A percentile compares a stretch with the other conserved stretches of the same genome.
phyloP scores from a whole-genome alignment of 2,113 vertebrate genomes.

The Heterochromis multidens region DNA sequence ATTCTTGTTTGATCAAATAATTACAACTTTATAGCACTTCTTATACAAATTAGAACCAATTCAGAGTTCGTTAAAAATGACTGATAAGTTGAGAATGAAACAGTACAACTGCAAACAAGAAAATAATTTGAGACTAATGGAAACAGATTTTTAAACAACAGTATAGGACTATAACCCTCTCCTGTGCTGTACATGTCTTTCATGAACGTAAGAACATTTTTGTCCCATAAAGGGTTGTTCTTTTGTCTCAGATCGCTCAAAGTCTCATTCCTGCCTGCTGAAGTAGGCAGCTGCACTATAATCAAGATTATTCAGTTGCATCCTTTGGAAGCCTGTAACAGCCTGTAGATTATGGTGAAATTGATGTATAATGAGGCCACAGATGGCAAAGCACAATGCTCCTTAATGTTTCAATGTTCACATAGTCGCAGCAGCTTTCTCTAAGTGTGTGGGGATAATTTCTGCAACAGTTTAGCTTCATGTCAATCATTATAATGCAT shows the following conservation, averaged over 20 bases:
- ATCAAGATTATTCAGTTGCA: constrained; percentile 34
- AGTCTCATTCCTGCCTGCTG: constrained; percentile 10
- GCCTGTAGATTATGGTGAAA: constrained; percentile 17
- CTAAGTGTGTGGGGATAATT: not conserved
- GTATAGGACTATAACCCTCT: not conserved
- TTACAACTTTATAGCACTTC: not conserved
- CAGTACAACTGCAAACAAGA: not conserved
- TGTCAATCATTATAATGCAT: not conserved
- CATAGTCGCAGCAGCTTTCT: not conserved
- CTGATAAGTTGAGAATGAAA: not conserved
- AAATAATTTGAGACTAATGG: not conserved
- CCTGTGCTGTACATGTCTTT: not conserved
- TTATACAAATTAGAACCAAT: not conserved
- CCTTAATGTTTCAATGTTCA: constrained; percentile 17
- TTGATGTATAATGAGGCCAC: constrained; percentile 29
- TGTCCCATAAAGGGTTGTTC: not conserved
- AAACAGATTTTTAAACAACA: not conserved
- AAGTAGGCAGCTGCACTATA: constrained; percentile 40
- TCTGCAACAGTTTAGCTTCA: not conserved
- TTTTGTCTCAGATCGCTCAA: not conserved
- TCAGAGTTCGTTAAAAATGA: not conserved
- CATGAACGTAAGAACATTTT: not conserved
- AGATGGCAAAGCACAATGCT: constrained; percentile 53
- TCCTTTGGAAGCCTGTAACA: constrained; percentile 1
- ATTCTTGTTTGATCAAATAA: not conserved